phyloP scores from a whole-genome alignment of 2,888 invertebrate species.

The Diogma glabrata region DNA sequence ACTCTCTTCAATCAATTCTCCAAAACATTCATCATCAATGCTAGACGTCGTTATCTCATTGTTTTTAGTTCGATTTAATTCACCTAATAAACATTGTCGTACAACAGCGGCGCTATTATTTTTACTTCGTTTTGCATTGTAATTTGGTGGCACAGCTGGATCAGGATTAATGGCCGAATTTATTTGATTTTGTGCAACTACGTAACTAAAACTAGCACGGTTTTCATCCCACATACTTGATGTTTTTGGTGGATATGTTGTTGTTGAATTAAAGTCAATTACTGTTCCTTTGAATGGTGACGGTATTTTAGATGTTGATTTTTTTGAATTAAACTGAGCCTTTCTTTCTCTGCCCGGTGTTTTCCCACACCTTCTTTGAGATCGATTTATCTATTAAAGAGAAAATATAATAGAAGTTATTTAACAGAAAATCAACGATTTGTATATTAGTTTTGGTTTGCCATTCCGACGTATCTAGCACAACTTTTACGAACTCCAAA shows the following conservation, averaged over 20 bases:
- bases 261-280: slow-evolving; percentile 18
- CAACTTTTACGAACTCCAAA: no score
- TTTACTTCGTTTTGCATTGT: neutral
- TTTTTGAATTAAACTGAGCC: slow-evolving; percentile 19
- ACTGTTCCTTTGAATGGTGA: slow-evolving; percentile 21
- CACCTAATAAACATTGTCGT: neutral
- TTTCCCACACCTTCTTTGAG: slow-evolving; percentile 30
- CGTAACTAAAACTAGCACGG: slow-evolving; percentile 22
- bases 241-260: slow-evolving; percentile 6
- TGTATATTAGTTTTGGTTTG: no score
- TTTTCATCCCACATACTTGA: slow-evolving; percentile 20
- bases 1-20: slow-evolving; percentile 9
- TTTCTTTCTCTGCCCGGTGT: slow-evolving; percentile 35
- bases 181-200: slow-evolving; percentile 21
- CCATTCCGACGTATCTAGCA: no score
- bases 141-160: neutral
- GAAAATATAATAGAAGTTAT: neutral
- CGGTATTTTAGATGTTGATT: slow-evolving; percentile 18
- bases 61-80: neutral
- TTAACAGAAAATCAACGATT: no score
- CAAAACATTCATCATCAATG: slow-evolving; percentile 3
- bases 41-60: no score
- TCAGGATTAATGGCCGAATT: slow-evolving; percentile 4
- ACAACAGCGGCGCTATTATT: neutral
- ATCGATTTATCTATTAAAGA: slow-evolving; percentile 1